These are phyloP conservation scores for Machimus atricapillus DNA, from an alignment of 2,888 invertebrate species.

Conservation along the genomic window DNA sequence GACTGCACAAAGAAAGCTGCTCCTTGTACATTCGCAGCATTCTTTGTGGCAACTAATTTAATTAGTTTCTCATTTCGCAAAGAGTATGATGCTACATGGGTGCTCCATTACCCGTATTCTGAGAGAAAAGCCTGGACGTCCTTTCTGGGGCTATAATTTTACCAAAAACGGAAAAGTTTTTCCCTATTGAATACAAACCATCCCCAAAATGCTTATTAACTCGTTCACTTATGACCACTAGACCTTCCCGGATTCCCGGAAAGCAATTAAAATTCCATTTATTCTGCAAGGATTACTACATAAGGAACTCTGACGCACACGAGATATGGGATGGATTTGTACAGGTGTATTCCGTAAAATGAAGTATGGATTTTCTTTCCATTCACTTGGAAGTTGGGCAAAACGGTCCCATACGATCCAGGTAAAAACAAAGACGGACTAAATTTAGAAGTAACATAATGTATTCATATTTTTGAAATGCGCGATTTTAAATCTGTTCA, in stretches of 20 bases:
- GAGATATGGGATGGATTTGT: background rate
- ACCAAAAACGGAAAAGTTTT: background rate
- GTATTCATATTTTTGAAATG: background rate
- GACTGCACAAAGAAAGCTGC: background rate
- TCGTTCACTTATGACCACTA: background rate
- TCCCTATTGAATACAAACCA: background rate
- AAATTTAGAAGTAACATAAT: background rate
- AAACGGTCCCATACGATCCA: background rate
- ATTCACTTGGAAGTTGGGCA: background rate
- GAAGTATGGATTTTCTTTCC: background rate
- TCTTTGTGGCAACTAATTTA: constrained; percentile 17
- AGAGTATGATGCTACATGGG: background rate
- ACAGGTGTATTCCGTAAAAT: background rate
- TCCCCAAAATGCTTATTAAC: background rate
- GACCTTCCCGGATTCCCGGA: background rate
- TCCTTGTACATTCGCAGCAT: background rate
- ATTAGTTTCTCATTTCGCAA: constrained; percentile 18
- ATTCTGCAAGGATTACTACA: background rate
- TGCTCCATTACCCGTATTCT: background rate
- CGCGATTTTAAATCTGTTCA: background rate
- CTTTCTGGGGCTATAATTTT: background rate
- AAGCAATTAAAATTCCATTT: background rate
- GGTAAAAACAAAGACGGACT: background rate
- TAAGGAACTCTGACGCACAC: background rate
- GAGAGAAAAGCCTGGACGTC: background rate